These are phyloP conservation scores for Emys orbicularis DNA, from an alignment of 2,797 vertebrate genomes.

Conservation along the genomic window DNA sequence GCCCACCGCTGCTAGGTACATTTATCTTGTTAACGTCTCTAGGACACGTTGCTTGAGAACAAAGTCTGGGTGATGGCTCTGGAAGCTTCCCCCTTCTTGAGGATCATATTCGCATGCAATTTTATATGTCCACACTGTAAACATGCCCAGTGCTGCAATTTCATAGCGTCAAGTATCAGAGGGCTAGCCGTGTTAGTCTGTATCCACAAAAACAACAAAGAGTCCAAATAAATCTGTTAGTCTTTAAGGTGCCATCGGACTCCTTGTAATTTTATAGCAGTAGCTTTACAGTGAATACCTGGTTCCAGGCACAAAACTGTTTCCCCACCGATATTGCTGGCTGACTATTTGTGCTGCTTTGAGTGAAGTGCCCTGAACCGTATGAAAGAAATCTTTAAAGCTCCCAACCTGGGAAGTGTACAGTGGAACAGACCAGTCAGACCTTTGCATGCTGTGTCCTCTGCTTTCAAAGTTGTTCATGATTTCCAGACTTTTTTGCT, in stretches of 20 bases:
- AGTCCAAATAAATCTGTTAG: too few species aligned
- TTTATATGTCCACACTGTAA: background rate
- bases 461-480: background rate
- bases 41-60: background rate
- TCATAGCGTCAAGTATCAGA: background rate
- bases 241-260: too few species aligned
- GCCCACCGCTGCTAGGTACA: background rate
- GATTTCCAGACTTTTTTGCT: background rate
- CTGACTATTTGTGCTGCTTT: background rate
- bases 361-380: background rate
- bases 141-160: background rate
- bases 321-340: too few species aligned
- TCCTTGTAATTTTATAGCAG: background rate
- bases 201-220: too few species aligned
- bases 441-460: background rate
- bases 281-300: background rate
- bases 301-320: background rate
- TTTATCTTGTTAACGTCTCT: background rate
- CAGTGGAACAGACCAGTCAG: background rate
- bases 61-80: background rate
- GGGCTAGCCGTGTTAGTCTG: too few species aligned
- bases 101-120: accelerated
- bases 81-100: background rate
- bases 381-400: background rate
- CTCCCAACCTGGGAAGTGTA: background rate